phyloP scores from a whole-genome alignment of 2,797 vertebrate genomes.

The Okamejei kenojei region DNA sequence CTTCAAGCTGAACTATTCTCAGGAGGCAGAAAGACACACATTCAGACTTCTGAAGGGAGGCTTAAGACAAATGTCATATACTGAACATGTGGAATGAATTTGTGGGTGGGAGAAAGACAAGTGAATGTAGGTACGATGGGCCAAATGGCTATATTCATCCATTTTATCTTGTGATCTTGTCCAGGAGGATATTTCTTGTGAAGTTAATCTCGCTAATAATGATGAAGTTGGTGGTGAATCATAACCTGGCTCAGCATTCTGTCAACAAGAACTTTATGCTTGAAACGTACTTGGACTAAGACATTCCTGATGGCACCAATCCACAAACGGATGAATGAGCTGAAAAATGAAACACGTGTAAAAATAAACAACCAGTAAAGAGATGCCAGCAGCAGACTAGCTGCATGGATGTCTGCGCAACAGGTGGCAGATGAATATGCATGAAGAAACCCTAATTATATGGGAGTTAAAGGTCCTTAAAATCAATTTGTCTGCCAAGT shows the following conservation, averaged over 20 bases:
- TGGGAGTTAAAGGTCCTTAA: constrained; percentile 61
- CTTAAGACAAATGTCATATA: not conserved
- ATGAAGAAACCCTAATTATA: constrained; percentile 55
- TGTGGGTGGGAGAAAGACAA: not conserved
- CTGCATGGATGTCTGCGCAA: constrained; percentile 28
- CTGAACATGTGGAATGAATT: not conserved
- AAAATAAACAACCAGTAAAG: constrained; percentile 30
- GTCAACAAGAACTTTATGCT: constrained; percentile 1
- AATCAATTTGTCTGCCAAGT: constrained; percentile 61
- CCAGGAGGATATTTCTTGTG: not conserved
- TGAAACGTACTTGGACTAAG: not conserved
- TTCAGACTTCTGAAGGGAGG: not conserved
- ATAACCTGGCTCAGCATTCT: not conserved
- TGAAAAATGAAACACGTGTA: not conserved
- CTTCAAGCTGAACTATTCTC: not conserved
- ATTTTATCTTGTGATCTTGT: constrained; percentile 7
- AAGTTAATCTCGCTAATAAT: not conserved
- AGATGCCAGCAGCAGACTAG: constrained; percentile 30
- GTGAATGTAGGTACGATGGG: not conserved
- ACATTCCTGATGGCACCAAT: not conserved
- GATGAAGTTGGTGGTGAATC: not conserved
- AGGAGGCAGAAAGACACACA: not conserved
- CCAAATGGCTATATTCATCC: not conserved
- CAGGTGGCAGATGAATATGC: constrained; percentile 47
- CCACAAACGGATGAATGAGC: constrained; percentile 22